Percentiles rank a stretch among this genome's conserved stretches.
Conservation (phyloP, 2,113 vertebrate species). For the Tautogolabrus adspersus region DNA sequence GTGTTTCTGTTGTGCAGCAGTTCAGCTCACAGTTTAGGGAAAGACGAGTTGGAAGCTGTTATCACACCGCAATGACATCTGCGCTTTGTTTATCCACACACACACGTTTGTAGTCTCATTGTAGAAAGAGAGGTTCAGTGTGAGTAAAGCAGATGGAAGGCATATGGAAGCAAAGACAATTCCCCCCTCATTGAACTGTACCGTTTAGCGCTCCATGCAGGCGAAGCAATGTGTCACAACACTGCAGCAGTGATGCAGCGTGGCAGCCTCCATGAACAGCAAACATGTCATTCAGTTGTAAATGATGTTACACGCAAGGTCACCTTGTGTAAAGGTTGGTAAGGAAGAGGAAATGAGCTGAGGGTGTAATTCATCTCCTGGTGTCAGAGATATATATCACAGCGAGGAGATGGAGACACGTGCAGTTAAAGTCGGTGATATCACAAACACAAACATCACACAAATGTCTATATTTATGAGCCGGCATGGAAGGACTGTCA, state of each 20-base stretch:
- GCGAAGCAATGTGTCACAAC: slow-evolving; percentile 62
- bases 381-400: slow-evolving; percentile 62
- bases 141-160: slow-evolving; percentile 57
- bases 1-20: neutral
- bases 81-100: slow-evolving; percentile 56
- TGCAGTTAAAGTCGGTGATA: neutral
- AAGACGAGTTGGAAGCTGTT: slow-evolving; percentile 43
- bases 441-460: neutral
- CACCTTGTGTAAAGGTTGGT: slow-evolving; percentile 77
- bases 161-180: slow-evolving; percentile 54
- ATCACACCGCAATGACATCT: slow-evolving; percentile 55
- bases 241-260: slow-evolving; percentile 46
- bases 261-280: slow-evolving; percentile 56
- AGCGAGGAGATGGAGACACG: slow-evolving; percentile 36
- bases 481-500: slow-evolving; percentile 25
- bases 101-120: slow-evolving; percentile 36
- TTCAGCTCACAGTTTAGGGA: slow-evolving; percentile 29
- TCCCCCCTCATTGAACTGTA: slow-evolving; percentile 48
- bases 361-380: slow-evolving; percentile 70
- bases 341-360: slow-evolving; percentile 67
- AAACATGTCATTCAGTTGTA: slow-evolving; percentile 76
- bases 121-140: slow-evolving; percentile 52
- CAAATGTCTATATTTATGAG: slow-evolving; percentile 64
- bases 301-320: slow-evolving; percentile 75
- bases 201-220: slow-evolving; percentile 41